These are phyloP conservation scores for Chrysaora quinquecirrha DNA, from an alignment of 30 jellyfish, hydroid and myxozoan genomes.

Conservation along the genomic window DNA sequence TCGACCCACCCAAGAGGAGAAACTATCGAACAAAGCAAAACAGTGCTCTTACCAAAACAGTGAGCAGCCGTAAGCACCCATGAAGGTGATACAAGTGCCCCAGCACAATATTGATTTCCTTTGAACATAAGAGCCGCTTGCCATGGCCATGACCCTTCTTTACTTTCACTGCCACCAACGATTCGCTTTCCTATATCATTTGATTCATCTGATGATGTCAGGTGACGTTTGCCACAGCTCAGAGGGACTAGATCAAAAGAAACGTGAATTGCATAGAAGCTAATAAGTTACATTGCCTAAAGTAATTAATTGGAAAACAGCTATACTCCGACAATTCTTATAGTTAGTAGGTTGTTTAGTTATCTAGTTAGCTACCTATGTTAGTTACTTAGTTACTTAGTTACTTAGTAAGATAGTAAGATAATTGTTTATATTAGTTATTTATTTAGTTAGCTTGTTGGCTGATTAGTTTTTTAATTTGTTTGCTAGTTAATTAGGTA, in stretches of 20 bases:
- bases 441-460: no score
- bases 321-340: no score
- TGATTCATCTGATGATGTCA: slow-evolving; percentile 22
- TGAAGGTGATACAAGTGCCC: slow-evolving; percentile 79
- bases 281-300: no score
- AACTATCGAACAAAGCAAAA: no score
- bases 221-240: slow-evolving; percentile 40
- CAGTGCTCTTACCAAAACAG: slow-evolving; percentile 88
- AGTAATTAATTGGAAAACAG: neutral
- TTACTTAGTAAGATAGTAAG: no score
- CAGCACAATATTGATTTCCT: slow-evolving; percentile 77
- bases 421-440: no score
- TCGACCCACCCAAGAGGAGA: no score
- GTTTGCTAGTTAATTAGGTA: no score
- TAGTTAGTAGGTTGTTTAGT: no score
- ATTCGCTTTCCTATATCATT: slow-evolving; percentile 46
- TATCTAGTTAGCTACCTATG: no score
- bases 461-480: no score
- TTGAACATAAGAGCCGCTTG: slow-evolving; percentile 77
- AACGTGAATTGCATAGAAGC: neutral
- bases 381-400: no score
- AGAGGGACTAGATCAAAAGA: slow-evolving; percentile 34
- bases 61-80: slow-evolving; percentile 94
- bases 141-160: slow-evolving; percentile 92
- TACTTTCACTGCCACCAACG: slow-evolving; percentile 74